A percentile compares a stretch with the other conserved stretches of the same genome.
These are phyloP conservation scores for Geococcyx californianus DNA, from an alignment of 2,113 vertebrate species.

Conservation along the genomic window DNA sequence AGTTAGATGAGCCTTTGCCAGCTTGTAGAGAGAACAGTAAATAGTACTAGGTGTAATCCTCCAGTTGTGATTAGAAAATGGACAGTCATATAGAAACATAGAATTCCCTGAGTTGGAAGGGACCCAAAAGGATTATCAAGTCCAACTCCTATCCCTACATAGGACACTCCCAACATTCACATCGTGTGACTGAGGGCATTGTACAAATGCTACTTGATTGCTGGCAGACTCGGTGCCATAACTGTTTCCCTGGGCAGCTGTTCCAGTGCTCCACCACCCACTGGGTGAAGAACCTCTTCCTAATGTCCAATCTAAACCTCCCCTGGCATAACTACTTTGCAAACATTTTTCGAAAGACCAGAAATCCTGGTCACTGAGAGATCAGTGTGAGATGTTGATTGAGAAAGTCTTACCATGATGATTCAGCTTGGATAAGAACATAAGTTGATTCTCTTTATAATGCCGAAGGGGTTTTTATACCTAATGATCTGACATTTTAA, in stretches of 20 bases:
- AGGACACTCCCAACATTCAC: no score
- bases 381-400: background rate
- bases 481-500: slow-evolving; percentile 13
- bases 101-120: no score
- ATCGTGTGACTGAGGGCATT: no score
- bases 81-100: no score
- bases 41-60: background rate
- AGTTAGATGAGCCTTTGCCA: background rate
- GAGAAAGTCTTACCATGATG: background rate
- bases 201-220: no score
- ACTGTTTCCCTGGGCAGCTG: no score
- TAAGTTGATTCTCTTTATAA: background rate
- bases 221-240: no score
- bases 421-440: background rate
- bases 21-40: background rate
- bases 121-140: no score
- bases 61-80: background rate
- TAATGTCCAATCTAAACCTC: no score
- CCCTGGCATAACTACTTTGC: background rate
- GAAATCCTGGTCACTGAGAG: background rate
- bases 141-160: no score
- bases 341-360: background rate
- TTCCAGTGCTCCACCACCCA: no score
- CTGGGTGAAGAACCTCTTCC: no score
- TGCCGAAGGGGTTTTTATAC: background rate